A percentile compares a stretch with the other conserved stretches of the same genome.
Conservation (phyloP, 2,113 vertebrate species). For the Entelurus aequoreus region DNA sequence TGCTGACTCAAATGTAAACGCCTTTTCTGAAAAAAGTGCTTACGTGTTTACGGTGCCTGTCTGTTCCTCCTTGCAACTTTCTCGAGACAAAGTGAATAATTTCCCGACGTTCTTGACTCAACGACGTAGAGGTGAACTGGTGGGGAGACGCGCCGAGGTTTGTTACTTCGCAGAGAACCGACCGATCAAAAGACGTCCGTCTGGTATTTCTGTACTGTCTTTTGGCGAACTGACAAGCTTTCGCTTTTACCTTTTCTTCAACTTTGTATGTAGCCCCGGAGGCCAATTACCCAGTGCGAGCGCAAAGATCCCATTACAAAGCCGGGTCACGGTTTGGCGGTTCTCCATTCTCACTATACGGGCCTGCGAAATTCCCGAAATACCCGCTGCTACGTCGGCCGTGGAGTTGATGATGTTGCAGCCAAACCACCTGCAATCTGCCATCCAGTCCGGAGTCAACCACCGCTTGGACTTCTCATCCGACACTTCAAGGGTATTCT, state of each 20-base stretch:
- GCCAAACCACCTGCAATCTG: slow-evolving; percentile 27
- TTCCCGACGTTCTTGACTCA: neutral
- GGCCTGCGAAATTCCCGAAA: slow-evolving; percentile 42
- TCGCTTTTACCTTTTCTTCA: slow-evolving; percentile 30
- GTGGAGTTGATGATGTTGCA: slow-evolving; percentile 25
- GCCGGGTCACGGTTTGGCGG: slow-evolving; percentile 44
- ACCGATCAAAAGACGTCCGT: slow-evolving; percentile 27
- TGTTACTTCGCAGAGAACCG: slow-evolving; percentile 22
- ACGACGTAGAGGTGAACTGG: too few species aligned
- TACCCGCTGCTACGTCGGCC: slow-evolving; percentile 35
- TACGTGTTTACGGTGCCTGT: slow-evolving; percentile 5
- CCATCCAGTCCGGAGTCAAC: slow-evolving; percentile 24
- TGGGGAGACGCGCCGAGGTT: neutral
- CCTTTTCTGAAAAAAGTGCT: slow-evolving; percentile 9
- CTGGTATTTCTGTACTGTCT: slow-evolving; percentile 23
- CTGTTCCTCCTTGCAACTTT: neutral
- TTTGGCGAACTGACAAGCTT: slow-evolving; percentile 30
- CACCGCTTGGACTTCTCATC: slow-evolving; percentile 23
- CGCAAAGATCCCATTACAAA: slow-evolving; percentile 59
- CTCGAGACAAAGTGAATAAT: slow-evolving; percentile 2
- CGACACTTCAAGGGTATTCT: neutral
- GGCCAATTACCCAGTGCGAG: slow-evolving; percentile 64
- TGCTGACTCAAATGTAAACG: slow-evolving; percentile 39
- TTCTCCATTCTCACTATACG: slow-evolving; percentile 31
- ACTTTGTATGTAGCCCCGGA: slow-evolving; percentile 44